A percentile compares a stretch with the other conserved stretches of the same genome.
Evolutionary conservation across 2,113 vertebrate species (phyloP).

Genomic region (Nothobranchius kuhntae): DNA sequence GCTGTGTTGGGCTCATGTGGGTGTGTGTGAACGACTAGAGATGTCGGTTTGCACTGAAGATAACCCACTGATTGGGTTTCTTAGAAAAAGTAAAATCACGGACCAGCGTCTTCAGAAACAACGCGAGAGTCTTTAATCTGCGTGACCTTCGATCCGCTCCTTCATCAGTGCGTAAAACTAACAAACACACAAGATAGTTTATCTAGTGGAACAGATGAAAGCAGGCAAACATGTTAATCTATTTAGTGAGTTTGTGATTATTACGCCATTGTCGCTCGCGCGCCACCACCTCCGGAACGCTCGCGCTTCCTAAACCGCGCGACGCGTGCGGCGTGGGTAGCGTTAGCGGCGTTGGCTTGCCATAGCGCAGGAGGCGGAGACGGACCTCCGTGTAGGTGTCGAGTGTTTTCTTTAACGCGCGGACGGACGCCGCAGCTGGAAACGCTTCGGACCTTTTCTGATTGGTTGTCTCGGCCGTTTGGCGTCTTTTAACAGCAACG

Average conservation of each 20-base stretch:
- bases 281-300: neutral
- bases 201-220: too few relatives aligned
- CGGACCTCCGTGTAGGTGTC: neutral
- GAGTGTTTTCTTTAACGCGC: neutral
- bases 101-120: neutral
- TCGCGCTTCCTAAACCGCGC: conserved; percentile 29
- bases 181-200: too few relatives aligned
- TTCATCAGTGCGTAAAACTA: too few relatives aligned
- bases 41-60: neutral
- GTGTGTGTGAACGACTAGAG: too few relatives aligned
- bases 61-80: neutral
- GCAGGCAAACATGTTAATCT: too few relatives aligned
- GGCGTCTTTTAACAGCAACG: too few relatives aligned
- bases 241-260: too few relatives aligned
- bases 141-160: neutral
- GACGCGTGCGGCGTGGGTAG: conserved; percentile 32
- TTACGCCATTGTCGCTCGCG: neutral
- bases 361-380: conserved; percentile 14
- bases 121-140: neutral
- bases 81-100: neutral
- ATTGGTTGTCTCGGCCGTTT: neutral
- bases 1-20: too few relatives aligned
- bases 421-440: neutral
- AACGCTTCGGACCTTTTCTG: neutral
- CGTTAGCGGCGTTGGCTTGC: conserved; percentile 22